Base-by-base conservation (phyloP, 2,888 invertebrate species). In the Cataglyphis albicans region DNA sequence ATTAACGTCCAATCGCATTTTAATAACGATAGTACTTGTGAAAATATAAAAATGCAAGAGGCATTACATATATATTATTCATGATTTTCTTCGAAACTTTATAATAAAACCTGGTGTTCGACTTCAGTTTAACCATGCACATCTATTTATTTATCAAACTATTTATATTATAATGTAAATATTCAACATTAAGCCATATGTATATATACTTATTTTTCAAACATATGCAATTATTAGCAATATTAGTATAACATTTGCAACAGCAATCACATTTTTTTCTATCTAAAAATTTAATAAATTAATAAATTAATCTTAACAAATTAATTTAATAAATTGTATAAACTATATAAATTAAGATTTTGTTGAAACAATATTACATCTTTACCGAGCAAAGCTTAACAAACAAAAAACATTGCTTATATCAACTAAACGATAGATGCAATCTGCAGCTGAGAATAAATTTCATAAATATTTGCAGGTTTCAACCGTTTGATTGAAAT, bases 131-230 rank as follows among this genome's bases (percentile, higher is more conserved):
- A 75, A 85, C 73, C 75, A 81, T 64, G 64, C 18, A 52, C 68
- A 65, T 80, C 65, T 90, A 90, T 86, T 90, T 91, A 90, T 91
- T 91, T 91, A 91, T 85, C 81, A 82, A 84, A 85, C 48, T 90
- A 90, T 91, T 91, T 89, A 89, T 89, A 87, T 78, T 86, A 86
- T 81, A 83, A 63, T 86, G 82, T 87, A 87, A 64, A 82, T 84
- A 86, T 6, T 63, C 38, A 61, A 68, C 35, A 78, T 59, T 65
- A 6, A 38, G 55, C 73, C 68, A 59, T 84, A 61, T 84, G 35
- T 81, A 72, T 84, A 82, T 84, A 81, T 25, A 83, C 55, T 65
- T 80, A 78, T 74, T 80, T 74, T 80, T 82, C 64, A 59, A 82
- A 32, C 74, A 63, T 84, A 64, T 68, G 44, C 41, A 73, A 59